Conservation (phyloP, 2,113 vertebrate genomes). For the Pluvialis apricaria region DNA sequence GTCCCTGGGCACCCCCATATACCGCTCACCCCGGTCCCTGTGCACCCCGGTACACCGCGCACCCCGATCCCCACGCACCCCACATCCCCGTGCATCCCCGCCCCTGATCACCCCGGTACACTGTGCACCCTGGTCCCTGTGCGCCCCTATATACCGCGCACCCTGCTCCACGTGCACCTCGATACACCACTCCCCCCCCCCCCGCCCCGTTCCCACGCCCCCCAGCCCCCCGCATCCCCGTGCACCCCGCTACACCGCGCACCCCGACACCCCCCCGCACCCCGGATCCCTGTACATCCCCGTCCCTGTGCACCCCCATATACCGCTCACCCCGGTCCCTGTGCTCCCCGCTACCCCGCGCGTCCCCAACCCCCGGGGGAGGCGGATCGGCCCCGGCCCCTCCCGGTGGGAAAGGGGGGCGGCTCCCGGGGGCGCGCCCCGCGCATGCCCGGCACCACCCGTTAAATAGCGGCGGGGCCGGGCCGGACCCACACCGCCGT, state of each 20-base stretch:
- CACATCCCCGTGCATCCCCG: too few relatives aligned
- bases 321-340: neutral
- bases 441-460: conserved; percentile 21
- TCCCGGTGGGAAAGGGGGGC: neutral
- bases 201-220: too few relatives aligned
- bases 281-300: neutral
- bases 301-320: neutral
- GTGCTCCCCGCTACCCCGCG: neutral
- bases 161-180: fast-evolving
- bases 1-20: too few relatives aligned
- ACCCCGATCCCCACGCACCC: too few relatives aligned
- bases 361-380: neutral
- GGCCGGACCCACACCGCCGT: fast-evolving
- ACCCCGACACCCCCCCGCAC: too few relatives aligned
- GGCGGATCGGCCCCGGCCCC: neutral
- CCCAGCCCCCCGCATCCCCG: neutral
- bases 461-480: neutral
- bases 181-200: too few relatives aligned
- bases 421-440: neutral
- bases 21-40: too few relatives aligned
- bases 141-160: too few relatives aligned
- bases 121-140: neutral
- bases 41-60: too few relatives aligned
- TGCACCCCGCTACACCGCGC: fast-evolving
- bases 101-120: neutral